Conservation (phyloP, 2,113 vertebrate genomes). For the Eurystomus gularis region DNA sequence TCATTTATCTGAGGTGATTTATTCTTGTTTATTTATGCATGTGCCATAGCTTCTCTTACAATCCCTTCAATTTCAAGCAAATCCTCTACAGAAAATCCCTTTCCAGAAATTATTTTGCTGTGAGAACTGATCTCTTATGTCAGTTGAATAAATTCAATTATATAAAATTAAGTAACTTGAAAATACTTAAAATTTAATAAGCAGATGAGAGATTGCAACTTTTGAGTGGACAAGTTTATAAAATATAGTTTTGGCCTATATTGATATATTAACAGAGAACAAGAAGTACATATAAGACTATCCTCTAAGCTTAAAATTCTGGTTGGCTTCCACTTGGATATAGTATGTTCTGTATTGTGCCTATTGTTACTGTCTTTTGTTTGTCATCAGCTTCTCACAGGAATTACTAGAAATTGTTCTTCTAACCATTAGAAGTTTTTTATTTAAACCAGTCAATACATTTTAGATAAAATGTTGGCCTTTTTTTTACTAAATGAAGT, state of each 20-base stretch:
- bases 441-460: neutral
- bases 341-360: neutral
- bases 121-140: neutral
- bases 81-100: neutral
- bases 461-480: neutral
- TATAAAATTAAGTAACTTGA: neutral
- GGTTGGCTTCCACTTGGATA: neutral
- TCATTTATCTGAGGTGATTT: neutral
- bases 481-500: neutral
- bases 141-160: neutral
- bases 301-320: neutral
- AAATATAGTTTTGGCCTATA: neutral
- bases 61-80: neutral
- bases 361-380: neutral
- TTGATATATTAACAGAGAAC: neutral
- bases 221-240: neutral
- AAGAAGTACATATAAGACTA: neutral
- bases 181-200: neutral
- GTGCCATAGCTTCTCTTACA: neutral
- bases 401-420: neutral
- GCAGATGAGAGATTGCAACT: neutral
- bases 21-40: neutral
- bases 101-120: neutral
- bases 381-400: neutral
- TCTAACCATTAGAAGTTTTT: neutral